These are phyloP conservation scores for Octopus bimaculoides DNA, from an alignment of 1,140 invertebrate species.

Conservation along the genomic window DNA sequence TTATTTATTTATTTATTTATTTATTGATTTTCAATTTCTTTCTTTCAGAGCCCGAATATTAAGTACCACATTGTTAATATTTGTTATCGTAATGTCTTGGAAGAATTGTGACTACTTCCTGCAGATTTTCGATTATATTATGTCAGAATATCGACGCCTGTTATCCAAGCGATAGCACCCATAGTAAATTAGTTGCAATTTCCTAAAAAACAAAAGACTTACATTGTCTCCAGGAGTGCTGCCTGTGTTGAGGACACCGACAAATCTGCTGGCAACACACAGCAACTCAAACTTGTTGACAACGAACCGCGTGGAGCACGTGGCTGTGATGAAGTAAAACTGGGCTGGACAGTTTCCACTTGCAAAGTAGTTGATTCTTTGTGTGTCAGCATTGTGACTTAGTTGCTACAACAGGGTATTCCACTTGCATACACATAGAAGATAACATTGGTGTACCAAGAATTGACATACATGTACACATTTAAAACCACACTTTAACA, in stretches of 20 bases:
- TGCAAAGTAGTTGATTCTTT: no score
- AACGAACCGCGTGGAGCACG: conserved; percentile 7
- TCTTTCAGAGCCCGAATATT: conserved; percentile 35
- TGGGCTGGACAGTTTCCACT: background rate
- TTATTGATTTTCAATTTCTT: conserved; percentile 13
- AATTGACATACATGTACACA: no score
- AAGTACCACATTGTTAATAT: conserved; percentile 30
- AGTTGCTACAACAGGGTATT: no score
- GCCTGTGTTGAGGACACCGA: background rate
- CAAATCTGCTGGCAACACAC: background rate
- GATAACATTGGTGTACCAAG: no score
- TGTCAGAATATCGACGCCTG: conserved; percentile 19
- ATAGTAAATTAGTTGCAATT: background rate
- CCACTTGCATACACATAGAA: no score
- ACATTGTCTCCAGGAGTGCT: conserved; percentile 1
- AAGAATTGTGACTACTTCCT: conserved; percentile 24
- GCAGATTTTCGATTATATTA: conserved; percentile 19
- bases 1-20: background rate
- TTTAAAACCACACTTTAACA: no score
- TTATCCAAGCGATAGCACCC: conserved; percentile 23
- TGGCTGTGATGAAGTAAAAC: background rate
- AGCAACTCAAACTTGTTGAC: conserved; percentile 7
- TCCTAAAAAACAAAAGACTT: conserved; percentile 4
- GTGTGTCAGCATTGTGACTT: no score
- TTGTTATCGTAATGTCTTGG: conserved; percentile 16